A percentile compares a stretch with the other conserved stretches of the same genome.
Evolutionary conservation across 2,113 vertebrate species (phyloP).

Genomic region (Cardinalis cardinalis): DNA sequence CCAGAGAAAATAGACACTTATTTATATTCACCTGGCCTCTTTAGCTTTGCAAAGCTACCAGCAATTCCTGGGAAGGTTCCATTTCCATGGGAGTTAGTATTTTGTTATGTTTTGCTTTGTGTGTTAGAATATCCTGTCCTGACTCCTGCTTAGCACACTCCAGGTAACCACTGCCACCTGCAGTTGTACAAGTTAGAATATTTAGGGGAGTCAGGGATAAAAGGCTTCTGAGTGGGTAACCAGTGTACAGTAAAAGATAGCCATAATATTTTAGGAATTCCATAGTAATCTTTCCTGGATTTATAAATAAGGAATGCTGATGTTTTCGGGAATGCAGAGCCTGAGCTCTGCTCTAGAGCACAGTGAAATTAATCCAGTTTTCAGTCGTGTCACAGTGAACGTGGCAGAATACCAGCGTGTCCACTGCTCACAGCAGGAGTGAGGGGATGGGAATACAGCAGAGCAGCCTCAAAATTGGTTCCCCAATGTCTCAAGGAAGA

Average conservation of each 20-base stretch:
- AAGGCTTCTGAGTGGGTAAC: background rate
- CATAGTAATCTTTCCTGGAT: background rate
- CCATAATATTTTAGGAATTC: background rate
- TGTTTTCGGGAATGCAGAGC: background rate
- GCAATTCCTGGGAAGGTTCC: background rate
- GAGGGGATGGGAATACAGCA: background rate
- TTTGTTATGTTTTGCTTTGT: background rate
- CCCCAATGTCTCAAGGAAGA: background rate
- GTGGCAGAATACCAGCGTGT: rapidly evolving
- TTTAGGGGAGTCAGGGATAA: background rate
- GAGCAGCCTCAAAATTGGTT: background rate
- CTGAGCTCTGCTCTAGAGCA: background rate
- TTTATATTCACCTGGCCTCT: background rate
- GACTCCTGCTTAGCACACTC: background rate
- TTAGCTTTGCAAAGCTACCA: slow-evolving; percentile 36
- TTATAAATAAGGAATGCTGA: background rate
- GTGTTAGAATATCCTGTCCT: background rate
- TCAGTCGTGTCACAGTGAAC: background rate
- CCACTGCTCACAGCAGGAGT: background rate
- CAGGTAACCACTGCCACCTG: background rate
- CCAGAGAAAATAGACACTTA: background rate
- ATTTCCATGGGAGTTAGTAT: background rate
- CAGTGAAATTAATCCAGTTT: background rate
- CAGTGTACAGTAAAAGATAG: background rate
- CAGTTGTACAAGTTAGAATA: background rate